Base-by-base conservation (phyloP, 2,797 vertebrate species). In the Luscinia luscinia region DNA sequence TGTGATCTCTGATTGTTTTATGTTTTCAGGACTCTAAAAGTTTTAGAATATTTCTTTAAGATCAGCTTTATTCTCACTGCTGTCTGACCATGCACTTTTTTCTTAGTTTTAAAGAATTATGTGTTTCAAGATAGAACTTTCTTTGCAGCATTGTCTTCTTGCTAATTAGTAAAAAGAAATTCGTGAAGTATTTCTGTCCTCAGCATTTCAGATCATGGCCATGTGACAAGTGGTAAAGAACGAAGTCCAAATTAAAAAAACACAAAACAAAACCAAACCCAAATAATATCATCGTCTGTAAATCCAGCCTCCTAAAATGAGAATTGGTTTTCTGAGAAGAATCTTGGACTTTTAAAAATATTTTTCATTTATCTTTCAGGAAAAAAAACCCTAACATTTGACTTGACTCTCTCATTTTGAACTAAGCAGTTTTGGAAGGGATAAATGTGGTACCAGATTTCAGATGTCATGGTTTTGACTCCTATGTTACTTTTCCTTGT, bases 1-100 rank as follows among this genome's bases (percentile, higher is more conserved):
- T 97, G 85, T 98, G 89, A 97, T 98, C 96, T 97, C 55, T 72
- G 93, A 97, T 97, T 97, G 96, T 97, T 97, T 97, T 97, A 98
- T 97, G 87, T 95, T 96, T 96, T 96, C 90, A 91, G 84, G 92
- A 91, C 87, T 96, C 95, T 93, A 63, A 78, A 96, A 96, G 89
- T 95, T 95, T 96, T 90, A 94, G 45, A 88, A 43, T 78, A 95
- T 73, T 69, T 85, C 86, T 95, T 80, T 80, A 92, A 88, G 34
- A 87, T 83, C 52, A 85, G 27, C 76, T 95, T 93, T 95, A 59
- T 89, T 93, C 87, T 94, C 55, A 45, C 36, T 55, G 26, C 49
- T 90, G 9, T 83, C 51, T 49, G 43, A 75, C 70, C 26, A 36
- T 57, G 15, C 1, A 13, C 46, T 61, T 83, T 94, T 90, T 77